Percentiles rank a stretch among this genome's conserved stretches.
These are phyloP conservation scores for Meda fulgida DNA, from an alignment of 2,797 vertebrate species.

Conservation along the genomic window DNA sequence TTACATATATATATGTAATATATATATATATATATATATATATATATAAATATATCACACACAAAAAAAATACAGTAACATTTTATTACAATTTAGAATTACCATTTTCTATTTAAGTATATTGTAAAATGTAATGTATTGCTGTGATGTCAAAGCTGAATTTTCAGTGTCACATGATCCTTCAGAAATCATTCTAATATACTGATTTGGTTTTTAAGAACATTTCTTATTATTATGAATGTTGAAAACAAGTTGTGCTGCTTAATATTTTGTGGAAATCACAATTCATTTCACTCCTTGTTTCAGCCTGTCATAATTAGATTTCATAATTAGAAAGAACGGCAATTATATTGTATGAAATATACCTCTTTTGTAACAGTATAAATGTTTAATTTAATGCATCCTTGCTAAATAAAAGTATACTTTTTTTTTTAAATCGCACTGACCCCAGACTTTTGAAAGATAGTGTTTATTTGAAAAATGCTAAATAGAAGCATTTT, in stretches of 20 bases:
- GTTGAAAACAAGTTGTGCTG: no score
- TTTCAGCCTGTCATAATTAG: no score
- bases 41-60: neutral
- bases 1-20: no score
- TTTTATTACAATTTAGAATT: neutral
- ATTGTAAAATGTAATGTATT: neutral
- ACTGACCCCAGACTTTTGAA: neutral
- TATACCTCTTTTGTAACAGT: no score
- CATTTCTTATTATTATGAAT: conserved; percentile 3
- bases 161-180: neutral
- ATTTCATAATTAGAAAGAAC: no score
- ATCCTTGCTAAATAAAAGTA: neutral
- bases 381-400: neutral
- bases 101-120: neutral
- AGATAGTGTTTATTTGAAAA: no score
- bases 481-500: neutral
- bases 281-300: no score
- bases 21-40: no score
- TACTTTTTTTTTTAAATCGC: neutral
- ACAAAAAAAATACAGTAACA: neutral
- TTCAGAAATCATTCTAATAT: neutral
- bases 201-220: neutral
- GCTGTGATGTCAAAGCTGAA: neutral
- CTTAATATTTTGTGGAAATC: no score
- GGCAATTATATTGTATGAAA: no score